Percentiles rank a stretch among this genome's conserved stretches.
These are phyloP conservation scores for Myotis findleyi DNA, from an alignment of 2,797 vertebrate species.

Conservation along the genomic window DNA sequence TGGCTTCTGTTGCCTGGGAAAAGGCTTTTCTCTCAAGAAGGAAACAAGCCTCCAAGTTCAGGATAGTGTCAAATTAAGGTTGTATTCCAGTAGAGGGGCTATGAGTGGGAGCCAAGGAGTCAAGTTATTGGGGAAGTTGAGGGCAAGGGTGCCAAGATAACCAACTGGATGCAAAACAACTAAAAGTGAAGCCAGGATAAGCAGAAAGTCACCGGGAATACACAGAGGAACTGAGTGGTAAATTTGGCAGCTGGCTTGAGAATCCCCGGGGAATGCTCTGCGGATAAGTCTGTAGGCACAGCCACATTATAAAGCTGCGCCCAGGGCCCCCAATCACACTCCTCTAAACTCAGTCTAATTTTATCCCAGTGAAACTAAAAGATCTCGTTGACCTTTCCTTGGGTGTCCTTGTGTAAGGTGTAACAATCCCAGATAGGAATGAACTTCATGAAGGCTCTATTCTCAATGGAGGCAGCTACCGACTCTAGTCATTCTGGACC, in stretches of 20 bases:
- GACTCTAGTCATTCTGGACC: neutral
- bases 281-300: slow-evolving; percentile 18
- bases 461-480: slow-evolving; percentile 33
- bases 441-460: slow-evolving; percentile 57
- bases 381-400: slow-evolving; percentile 75
- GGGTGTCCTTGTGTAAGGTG: slow-evolving; percentile 54
- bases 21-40: slow-evolving; percentile 33
- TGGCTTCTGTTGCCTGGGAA: slow-evolving; percentile 33
- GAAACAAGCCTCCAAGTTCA: slow-evolving; percentile 64
- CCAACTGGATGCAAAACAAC: slow-evolving; percentile 41
- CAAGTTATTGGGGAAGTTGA: slow-evolving; percentile 59
- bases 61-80: slow-evolving; percentile 58
- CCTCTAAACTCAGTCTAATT: slow-evolving; percentile 66
- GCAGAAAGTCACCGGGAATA: slow-evolving; percentile 64
- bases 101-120: neutral
- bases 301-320: neutral
- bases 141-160: slow-evolving; percentile 52
- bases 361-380: slow-evolving; percentile 73
- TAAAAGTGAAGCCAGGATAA: slow-evolving; percentile 69
- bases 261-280: slow-evolving; percentile 56
- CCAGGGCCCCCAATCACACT: slow-evolving; percentile 22
- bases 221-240: slow-evolving; percentile 55
- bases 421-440: slow-evolving; percentile 64
- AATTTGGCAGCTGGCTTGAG: slow-evolving; percentile 61
- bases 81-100: slow-evolving; percentile 2